phyloP scores from a whole-genome alignment of 2,113 vertebrate genomes.

The Lepus americanus region DNA sequence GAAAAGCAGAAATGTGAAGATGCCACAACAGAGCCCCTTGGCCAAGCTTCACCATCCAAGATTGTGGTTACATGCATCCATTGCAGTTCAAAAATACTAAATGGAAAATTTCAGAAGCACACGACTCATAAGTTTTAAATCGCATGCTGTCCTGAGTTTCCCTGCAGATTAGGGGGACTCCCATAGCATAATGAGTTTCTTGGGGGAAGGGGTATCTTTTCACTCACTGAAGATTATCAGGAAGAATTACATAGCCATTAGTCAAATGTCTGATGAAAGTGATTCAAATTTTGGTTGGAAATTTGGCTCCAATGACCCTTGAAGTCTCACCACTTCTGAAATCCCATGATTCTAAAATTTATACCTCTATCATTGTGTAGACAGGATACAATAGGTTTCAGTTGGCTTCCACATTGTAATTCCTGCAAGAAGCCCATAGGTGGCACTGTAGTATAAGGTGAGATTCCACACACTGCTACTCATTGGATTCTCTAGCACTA shows the following conservation, averaged over 20 bases:
- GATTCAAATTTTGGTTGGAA: neutral
- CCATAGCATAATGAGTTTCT: neutral
- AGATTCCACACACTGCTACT: neutral
- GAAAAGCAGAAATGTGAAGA: neutral
- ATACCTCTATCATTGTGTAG: neutral
- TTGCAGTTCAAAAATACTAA: neutral
- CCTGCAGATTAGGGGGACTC: no score
- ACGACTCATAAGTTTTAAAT: neutral
- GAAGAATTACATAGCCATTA: constrained; percentile 1
- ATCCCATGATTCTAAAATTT: neutral
- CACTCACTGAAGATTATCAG: neutral
- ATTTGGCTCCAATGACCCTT: neutral
- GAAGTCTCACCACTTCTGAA: constrained; percentile 32
- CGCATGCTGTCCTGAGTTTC: neutral
- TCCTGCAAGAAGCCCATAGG: neutral
- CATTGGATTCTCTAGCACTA: neutral
- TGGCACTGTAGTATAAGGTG: constrained; percentile 35
- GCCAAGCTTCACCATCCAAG: neutral
- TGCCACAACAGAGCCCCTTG: neutral
- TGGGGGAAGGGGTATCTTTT: neutral
- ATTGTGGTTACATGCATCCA: neutral
- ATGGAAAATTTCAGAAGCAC: neutral
- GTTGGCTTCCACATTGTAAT: neutral
- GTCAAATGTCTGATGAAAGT: constrained; percentile 1
- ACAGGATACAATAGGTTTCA: neutral